phyloP scores from a whole-genome alignment of 2,797 vertebrate genomes.

The Acanthopagrus latus region DNA sequence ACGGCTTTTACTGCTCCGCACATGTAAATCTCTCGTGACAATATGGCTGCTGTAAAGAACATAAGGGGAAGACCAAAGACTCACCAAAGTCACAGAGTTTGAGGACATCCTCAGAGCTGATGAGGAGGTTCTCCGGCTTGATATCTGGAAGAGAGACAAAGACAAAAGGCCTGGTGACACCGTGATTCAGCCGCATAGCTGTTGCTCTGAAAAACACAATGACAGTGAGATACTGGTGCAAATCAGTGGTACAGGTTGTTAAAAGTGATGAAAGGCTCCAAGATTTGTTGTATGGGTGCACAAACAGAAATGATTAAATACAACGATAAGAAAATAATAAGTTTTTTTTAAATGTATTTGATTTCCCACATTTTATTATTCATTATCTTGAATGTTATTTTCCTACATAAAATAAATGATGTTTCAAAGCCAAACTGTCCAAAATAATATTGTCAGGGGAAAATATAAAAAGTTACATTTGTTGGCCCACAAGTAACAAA shows the following conservation, averaged over 20 bases:
- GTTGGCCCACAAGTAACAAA: neutral
- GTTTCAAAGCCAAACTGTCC: neutral
- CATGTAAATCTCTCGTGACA: conserved; percentile 17
- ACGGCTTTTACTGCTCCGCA: conserved; percentile 10
- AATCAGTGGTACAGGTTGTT: no score
- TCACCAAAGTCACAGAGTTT: conserved; percentile 99
- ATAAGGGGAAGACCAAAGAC: conserved; percentile 54
- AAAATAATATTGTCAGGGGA: neutral
- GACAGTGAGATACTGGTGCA: neutral
- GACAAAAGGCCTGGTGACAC: neutral
- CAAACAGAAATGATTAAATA: neutral
- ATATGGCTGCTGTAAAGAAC: neutral
- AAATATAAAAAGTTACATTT: neutral
- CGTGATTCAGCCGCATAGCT: neutral
- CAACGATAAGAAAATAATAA: no score
- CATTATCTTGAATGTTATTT: neutral
- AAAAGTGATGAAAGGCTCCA: neutral
- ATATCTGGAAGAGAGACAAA: conserved; percentile 87
- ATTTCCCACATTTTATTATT: neutral
- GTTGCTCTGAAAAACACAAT: neutral
- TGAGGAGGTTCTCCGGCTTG: conserved; percentile 98
- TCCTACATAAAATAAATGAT: neutral
- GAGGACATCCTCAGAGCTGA: conserved; percentile 96
- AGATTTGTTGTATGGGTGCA: neutral
- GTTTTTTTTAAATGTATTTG: neutral